Percentiles rank a stretch among this genome's conserved stretches.
These are phyloP conservation scores for Rhabditoides inermis DNA, from an alignment of 2,888 invertebrate species.

Conservation along the genomic window DNA sequence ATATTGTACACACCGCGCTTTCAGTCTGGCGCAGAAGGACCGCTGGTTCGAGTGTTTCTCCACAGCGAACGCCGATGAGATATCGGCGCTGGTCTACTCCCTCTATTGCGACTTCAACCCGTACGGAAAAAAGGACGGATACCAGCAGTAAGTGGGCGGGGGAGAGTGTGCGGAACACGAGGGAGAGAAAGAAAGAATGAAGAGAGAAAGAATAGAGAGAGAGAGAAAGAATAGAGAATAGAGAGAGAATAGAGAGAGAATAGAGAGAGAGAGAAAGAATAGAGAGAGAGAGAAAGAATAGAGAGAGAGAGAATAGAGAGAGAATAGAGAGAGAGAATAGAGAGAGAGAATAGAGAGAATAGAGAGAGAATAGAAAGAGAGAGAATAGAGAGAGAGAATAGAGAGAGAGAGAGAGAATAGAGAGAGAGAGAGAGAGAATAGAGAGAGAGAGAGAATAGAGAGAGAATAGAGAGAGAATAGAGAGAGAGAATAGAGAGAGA, in stretches of 20 bases:
- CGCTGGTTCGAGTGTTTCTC: conserved; percentile 30
- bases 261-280: neutral
- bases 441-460: too few relatives aligned
- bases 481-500: too few relatives aligned
- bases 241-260: neutral
- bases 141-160: neutral
- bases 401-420: too few relatives aligned
- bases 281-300: neutral
- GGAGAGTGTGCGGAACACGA: neutral
- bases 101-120: too few relatives aligned
- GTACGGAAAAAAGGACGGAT: neutral
- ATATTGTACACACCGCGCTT: too few relatives aligned
- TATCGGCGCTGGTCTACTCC: conserved; percentile 31
- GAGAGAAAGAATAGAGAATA: neutral
- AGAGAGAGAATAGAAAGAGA: too few relatives aligned
- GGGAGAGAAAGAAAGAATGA: neutral
- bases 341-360: too few relatives aligned
- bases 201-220: neutral
- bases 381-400: too few relatives aligned
- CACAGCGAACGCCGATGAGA: conserved; percentile 17
- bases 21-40: too few relatives aligned
- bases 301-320: neutral
- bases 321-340: neutral
- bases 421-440: too few relatives aligned
- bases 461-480: too few relatives aligned